A percentile compares a stretch with the other conserved stretches of the same genome.
Evolutionary conservation across 2,797 vertebrate species (phyloP).

Genomic region (Parauchenoglanis punctatus): DNA sequence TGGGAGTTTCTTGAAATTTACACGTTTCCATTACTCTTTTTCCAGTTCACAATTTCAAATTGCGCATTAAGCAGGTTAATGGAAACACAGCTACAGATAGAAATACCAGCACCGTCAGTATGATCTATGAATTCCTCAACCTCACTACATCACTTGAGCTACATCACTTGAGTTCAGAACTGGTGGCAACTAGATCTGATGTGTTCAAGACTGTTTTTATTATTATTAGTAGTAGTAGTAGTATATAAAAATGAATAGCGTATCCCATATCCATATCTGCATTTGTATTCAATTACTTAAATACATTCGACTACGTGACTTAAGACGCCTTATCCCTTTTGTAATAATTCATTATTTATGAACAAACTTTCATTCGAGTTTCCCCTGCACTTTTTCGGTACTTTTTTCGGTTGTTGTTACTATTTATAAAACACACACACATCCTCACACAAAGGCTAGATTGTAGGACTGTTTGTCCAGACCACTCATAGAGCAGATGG

Average conservation of each 20-base stretch:
- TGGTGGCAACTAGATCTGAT: not conserved
- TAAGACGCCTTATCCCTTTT: too few relatives aligned
- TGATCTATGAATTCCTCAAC: not conserved
- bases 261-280: too few relatives aligned
- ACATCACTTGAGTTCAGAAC: not conserved
- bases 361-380: not conserved
- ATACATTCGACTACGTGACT: too few relatives aligned
- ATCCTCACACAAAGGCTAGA: conserved; percentile 21
- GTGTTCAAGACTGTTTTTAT: not conserved
- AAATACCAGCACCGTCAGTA: too few relatives aligned
- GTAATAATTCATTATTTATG: not conserved
- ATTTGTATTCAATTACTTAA: too few relatives aligned
- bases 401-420: not conserved
- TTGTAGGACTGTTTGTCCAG: conserved; percentile 15
- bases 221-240: too few relatives aligned
- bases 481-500: conserved; percentile 47
- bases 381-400: not conserved
- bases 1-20: too few relatives aligned
- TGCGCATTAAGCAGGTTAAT: too few relatives aligned
- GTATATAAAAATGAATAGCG: not conserved
- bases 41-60: too few relatives aligned
- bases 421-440: conserved; percentile 32
- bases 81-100: too few relatives aligned
- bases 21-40: too few relatives aligned
- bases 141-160: not conserved